Conservation (phyloP, 23 tunicate species). For the Halocynthia aurantium region DNA sequence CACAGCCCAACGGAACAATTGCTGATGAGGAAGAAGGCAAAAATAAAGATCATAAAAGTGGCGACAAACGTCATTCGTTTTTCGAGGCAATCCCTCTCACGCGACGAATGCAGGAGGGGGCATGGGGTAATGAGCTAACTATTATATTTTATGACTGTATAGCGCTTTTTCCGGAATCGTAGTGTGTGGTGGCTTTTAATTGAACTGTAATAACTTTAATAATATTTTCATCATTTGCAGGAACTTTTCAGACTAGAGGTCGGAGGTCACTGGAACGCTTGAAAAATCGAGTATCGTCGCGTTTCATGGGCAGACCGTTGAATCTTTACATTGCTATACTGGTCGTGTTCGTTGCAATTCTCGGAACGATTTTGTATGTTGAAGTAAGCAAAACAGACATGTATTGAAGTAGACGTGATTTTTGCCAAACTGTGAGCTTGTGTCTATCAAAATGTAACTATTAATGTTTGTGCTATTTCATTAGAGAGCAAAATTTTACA, state of each 20-base stretch:
- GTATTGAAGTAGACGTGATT: neutral
- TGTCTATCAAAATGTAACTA: too few species aligned
- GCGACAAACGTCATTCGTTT: conserved; percentile 27
- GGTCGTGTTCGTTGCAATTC: conserved; percentile 39
- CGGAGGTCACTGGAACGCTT: conserved; percentile 40
- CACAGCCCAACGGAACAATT: neutral
- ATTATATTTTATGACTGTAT: neutral
- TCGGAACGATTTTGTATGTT: conserved; percentile 33
- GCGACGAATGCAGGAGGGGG: conserved; percentile 49
- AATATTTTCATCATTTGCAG: conserved; percentile 11
- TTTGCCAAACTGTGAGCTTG: neutral
- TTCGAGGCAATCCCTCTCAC: conserved; percentile 39
- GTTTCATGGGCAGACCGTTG: conserved; percentile 46
- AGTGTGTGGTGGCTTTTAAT: neutral
- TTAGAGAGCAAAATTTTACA: too few species aligned
- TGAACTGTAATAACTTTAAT: too few species aligned
- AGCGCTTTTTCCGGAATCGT: neutral
- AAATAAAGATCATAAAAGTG: conserved; percentile 1
- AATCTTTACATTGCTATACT: conserved; percentile 33
- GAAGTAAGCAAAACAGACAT: conserved; percentile 22
- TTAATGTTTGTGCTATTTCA: too few species aligned
- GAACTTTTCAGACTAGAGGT: conserved; percentile 40
- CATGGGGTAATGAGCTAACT: conserved; percentile 27
- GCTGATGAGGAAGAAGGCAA: conserved; percentile 5
- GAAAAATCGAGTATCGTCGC: conserved; percentile 42